Evolutionary conservation across 92 coral and sea anemone genomes (phyloP).

Genomic region (Montipora capitata): DNA sequence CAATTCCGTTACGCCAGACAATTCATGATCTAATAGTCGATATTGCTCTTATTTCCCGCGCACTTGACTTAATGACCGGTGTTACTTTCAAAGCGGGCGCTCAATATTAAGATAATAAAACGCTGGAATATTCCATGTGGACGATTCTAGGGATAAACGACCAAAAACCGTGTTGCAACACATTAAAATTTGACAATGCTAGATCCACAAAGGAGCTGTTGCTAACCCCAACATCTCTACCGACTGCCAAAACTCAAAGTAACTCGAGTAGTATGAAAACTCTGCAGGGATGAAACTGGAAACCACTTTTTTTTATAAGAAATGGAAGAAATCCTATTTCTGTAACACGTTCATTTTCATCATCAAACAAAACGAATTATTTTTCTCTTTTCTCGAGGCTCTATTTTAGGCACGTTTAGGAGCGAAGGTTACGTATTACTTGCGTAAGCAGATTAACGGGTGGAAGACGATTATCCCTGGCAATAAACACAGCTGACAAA

Average conservation of each 20-base stretch:
- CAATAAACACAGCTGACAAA: slow-evolving; percentile 1
- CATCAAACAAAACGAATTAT: no score
- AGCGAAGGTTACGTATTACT: not conserved
- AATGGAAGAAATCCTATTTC: no score
- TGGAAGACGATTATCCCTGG: slow-evolving; percentile 3
- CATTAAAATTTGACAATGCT: no score
- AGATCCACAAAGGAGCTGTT: no score
- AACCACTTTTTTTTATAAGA: no score
- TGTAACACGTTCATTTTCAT: no score
- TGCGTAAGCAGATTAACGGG: slow-evolving; percentile 11
- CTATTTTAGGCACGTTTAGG: not conserved
- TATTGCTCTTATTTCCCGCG: slow-evolving; percentile 14
- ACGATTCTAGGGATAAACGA: not conserved
- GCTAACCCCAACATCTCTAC: no score
- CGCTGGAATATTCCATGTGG: not conserved
- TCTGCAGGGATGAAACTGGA: no score
- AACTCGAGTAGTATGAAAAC: no score
- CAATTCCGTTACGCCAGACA: not conserved
- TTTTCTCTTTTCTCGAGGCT: not conserved
- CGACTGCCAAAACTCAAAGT: not conserved
- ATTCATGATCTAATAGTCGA: not conserved
- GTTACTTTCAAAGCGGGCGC: not conserved
- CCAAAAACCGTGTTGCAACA: not conserved
- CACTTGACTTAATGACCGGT: slow-evolving; percentile 9
- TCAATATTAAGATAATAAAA: not conserved